Percentiles rank a stretch among this genome's conserved stretches.
Evolutionary conservation across 2,113 vertebrate genomes (phyloP).

Genomic region (Fregetta grallaria): DNA sequence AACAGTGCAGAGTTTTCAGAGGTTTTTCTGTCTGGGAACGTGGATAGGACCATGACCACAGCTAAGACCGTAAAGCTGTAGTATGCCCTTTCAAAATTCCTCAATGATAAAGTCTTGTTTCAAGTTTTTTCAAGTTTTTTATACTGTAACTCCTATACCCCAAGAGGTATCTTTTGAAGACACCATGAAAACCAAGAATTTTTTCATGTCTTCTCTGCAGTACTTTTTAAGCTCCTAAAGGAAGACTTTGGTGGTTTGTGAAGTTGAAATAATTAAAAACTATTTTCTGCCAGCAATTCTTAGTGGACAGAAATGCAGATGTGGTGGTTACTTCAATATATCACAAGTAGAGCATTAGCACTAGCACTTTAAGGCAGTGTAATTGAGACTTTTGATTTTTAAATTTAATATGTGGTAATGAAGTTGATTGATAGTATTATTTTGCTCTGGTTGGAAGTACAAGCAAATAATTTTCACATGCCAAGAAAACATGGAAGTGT

Average conservation of each 20-base stretch:
- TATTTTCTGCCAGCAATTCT: not conserved
- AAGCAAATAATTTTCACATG: not conserved
- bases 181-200: not conserved
- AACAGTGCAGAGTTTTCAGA: not conserved
- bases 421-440: not conserved
- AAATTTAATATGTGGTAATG: not conserved
- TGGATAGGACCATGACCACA: not conserved
- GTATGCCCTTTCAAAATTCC: not conserved
- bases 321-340: not conserved
- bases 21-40: not conserved
- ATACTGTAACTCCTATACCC: fast-evolving
- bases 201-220: not conserved
- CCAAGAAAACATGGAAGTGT: not conserved
- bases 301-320: not conserved
- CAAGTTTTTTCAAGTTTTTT: not conserved
- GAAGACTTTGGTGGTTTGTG: not conserved
- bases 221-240: not conserved
- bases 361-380: not conserved
- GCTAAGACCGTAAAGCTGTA: not conserved
- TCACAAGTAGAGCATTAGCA: not conserved
- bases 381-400: not conserved
- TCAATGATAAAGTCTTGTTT: not conserved
- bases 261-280: not conserved
- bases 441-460: not conserved
- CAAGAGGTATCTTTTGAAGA: not conserved